A percentile compares a stretch with the other conserved stretches of the same genome.
Conservation (phyloP, 2,888 invertebrate species). For the Coremacera marginata region DNA sequence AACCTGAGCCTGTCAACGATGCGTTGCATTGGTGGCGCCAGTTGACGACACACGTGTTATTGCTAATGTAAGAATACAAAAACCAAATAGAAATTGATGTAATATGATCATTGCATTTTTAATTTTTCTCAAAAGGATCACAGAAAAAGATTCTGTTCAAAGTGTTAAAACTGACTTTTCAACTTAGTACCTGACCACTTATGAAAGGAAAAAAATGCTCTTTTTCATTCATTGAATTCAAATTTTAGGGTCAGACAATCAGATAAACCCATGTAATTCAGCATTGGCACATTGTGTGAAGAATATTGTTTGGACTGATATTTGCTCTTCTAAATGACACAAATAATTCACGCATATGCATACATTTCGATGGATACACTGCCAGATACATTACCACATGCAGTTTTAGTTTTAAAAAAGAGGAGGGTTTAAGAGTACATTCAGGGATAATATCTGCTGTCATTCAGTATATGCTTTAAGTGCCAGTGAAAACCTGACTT, state of each 20-base stretch:
- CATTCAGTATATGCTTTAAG: constrained; percentile 7
- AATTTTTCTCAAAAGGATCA: neutral
- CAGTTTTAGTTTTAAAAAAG: neutral
- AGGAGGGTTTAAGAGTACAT: neutral
- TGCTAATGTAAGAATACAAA: neutral
- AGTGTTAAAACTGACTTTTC: neutral
- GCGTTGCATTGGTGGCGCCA: constrained; percentile 16
- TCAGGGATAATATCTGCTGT: constrained; percentile 19
- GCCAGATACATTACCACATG: neutral
- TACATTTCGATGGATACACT: neutral
- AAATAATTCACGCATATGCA: constrained; percentile 8
- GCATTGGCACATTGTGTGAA: too few species aligned
- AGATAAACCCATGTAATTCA: too few species aligned
- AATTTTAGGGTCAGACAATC: too few species aligned
- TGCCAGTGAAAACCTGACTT: constrained; percentile 11
- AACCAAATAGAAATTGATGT: neutral
- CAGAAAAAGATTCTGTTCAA: neutral
- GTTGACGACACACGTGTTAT: neutral
- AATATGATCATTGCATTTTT: constrained; percentile 1
- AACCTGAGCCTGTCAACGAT: constrained; percentile 5
- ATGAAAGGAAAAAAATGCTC: too few species aligned
- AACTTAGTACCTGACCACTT: too few species aligned
- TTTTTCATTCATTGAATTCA: too few species aligned
- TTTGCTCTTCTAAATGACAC: neutral
- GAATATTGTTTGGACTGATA: too few species aligned